Conservation (phyloP, 2,797 vertebrate genomes). For the Acanthurus tractus region DNA sequence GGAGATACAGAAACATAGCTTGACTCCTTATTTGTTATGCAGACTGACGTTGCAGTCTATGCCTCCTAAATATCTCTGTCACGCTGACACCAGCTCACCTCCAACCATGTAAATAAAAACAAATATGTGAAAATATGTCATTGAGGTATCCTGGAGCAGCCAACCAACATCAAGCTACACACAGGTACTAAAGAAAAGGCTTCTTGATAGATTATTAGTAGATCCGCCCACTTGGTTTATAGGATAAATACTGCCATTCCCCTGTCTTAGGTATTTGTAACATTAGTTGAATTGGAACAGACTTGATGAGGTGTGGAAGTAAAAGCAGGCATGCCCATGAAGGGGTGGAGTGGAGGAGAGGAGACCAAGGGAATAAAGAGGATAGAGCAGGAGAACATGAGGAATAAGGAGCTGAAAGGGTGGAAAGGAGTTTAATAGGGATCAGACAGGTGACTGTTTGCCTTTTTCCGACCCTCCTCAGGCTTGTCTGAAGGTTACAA, state of each 20-base stretch:
- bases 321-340: constrained; percentile 68
- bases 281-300: constrained; percentile 57
- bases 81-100: constrained; percentile 16
- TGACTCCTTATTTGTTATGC: constrained; percentile 13
- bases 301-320: constrained; percentile 55
- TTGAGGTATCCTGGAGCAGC: constrained; percentile 65
- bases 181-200: constrained; percentile 27
- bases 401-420: constrained; percentile 44
- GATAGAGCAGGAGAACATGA: constrained; percentile 53
- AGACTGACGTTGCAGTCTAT: constrained; percentile 18
- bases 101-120: constrained; percentile 28
- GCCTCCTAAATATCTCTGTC: constrained; percentile 49
- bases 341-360: not conserved
- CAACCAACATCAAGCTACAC: constrained; percentile 9
- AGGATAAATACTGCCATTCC: constrained; percentile 8
- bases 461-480: constrained; percentile 19
- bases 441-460: constrained; percentile 9
- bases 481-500: constrained; percentile 50
- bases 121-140: constrained; percentile 52
- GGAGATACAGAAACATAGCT: constrained; percentile 5
- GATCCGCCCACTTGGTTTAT: constrained; percentile 14
- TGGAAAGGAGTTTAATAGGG: constrained; percentile 36
- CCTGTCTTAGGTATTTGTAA: constrained; percentile 39
- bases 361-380: constrained; percentile 20
- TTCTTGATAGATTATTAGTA: constrained; percentile 9